These are phyloP conservation scores for Odobenus rosmarus DNA, from an alignment of 2,113 vertebrate species.

Conservation along the genomic window DNA sequence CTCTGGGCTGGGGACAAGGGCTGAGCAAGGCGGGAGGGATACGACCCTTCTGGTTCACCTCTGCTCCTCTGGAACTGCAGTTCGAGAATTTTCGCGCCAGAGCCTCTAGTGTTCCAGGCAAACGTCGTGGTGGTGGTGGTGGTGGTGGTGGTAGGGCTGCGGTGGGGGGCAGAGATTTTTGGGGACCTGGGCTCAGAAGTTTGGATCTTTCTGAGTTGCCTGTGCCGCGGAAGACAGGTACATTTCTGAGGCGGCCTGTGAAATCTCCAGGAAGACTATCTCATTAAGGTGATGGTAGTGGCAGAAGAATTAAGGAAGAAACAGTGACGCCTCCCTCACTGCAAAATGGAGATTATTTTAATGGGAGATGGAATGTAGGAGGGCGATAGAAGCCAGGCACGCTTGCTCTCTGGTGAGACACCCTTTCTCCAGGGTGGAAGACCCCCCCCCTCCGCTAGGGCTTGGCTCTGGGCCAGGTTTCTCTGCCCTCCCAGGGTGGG, in stretches of 20 bases:
- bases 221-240: not conserved
- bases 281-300: not conserved
- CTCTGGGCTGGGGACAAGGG: not conserved
- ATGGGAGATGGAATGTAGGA: not conserved
- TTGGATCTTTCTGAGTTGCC: constrained; percentile 7
- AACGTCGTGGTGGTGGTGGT: not conserved
- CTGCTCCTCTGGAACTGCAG: not conserved
- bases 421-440: not conserved
- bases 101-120: not conserved
- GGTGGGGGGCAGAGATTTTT: not conserved
- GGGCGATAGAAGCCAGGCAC: not conserved
- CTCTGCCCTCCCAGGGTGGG: not conserved
- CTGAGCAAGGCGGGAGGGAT: not conserved
- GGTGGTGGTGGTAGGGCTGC: not conserved
- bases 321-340: not conserved
- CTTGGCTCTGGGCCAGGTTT: constrained; percentile 53
- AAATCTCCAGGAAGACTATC: not conserved
- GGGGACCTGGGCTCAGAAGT: not conserved
- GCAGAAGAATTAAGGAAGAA: not conserved
- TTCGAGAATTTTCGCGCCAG: not conserved
- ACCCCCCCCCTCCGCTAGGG: not conserved
- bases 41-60: not conserved
- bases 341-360: constrained; percentile 7
- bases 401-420: not conserved
- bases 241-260: constrained; percentile 16